Base-by-base conservation (phyloP, 2,797 vertebrate species). In the Aphelocoma californica region DNA sequence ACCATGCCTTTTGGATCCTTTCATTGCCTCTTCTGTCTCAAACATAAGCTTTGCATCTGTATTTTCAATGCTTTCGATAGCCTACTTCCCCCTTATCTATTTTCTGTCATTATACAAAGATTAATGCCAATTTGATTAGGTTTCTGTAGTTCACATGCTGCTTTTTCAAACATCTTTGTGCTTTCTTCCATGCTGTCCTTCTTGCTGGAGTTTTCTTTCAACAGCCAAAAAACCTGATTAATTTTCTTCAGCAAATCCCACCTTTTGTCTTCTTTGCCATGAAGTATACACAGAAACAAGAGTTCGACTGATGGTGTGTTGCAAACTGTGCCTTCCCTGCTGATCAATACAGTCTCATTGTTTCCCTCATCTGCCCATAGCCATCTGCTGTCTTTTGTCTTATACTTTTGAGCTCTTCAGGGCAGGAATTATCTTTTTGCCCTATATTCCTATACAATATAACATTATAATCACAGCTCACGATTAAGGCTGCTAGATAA, bases 381-480 rank as follows among this genome's bases (percentile, higher is more conserved):
- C 96, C 96, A 96, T 97, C 95, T 97, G 96, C 78, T 92, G 48
- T 73, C 94, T 91, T 95, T 97, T 96, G 94, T 97, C 60, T 94
- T 70, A 64, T 2, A 92, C 70, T 95, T 90, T 38, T 17, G 74
- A 95, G 94, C 69, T 90, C 90, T 82, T 95, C 83, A n/a, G 71
- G 83, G 60, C 40, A 88, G 70, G 62, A 92, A 92, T 94, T 86
- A 92, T 92, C 74, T 64, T 86, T 92, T 71, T 82, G 86, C 53
- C 92, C 90, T 90, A 64, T 90, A 93, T 95, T 93, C 61, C 86
- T 87, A 12, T 53, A 67, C 1, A 7, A 38, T 64, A n/a, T 44
- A 57, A n/a, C 47, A 54, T 40, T 1, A 2, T 69, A 90, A 69
- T 64, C 81, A 60, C 34, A 85, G 53, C 19, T 45, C 12, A 57